phyloP scores from a whole-genome alignment of 2,888 invertebrate genomes.

The Periphyllus acericola region DNA sequence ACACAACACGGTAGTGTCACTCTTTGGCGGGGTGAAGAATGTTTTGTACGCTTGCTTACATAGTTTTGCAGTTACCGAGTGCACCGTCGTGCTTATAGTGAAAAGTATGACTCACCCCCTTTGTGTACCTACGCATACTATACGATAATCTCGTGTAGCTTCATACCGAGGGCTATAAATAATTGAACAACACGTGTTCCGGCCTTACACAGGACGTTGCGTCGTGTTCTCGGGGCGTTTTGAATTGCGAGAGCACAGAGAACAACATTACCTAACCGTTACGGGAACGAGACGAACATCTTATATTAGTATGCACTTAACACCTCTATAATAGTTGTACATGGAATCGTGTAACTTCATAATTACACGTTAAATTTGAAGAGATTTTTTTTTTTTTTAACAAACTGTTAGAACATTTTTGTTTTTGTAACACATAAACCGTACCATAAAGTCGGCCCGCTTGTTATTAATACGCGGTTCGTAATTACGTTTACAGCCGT shows the following conservation, averaged over 20 bases:
- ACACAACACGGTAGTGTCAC: neutral
- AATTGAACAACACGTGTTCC: conserved; percentile 37
- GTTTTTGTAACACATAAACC: no score
- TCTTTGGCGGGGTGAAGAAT: neutral
- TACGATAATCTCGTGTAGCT: neutral
- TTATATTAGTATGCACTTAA: no score
- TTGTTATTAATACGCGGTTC: no score
- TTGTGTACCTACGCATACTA: neutral
- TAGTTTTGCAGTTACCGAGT: neutral
- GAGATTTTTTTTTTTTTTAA: no score
- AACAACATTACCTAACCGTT: neutral
- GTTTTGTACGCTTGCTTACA: neutral
- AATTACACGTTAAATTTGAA: no score
- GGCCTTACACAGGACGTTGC: neutral
- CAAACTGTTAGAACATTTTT: no score
- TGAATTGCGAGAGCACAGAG: neutral
- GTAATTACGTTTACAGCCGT: no score
- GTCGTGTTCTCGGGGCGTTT: neutral
- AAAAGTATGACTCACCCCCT: neutral
- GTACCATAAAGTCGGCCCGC: no score
- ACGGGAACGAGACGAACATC: neutral
- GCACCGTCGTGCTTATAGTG: neutral
- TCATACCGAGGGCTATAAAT: conserved; percentile 3
- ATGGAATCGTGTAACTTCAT: no score
- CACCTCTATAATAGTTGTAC: no score